phyloP scores from a whole-genome alignment of 2,888 invertebrate genomes.

The Hydroisotoma schaefferi region DNA sequence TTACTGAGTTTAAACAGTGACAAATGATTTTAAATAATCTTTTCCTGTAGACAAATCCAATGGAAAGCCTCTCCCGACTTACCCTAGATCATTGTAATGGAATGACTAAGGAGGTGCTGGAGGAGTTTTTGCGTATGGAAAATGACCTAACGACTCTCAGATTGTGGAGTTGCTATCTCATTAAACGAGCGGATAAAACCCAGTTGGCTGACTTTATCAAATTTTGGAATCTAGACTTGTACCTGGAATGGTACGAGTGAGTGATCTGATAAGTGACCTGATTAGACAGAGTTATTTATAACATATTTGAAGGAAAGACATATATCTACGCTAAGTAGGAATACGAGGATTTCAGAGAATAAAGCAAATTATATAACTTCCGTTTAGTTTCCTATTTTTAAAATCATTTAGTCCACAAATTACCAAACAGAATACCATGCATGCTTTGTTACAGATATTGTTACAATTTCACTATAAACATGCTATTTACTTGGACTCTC shows the following conservation, averaged over 20 bases:
- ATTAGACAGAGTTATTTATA: too few relatives aligned
- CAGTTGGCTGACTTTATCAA: slow-evolving; percentile 45
- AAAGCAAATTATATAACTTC: too few relatives aligned
- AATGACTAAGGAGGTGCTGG: slow-evolving; percentile 45
- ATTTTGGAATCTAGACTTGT: slow-evolving; percentile 50
- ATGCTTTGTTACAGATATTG: too few relatives aligned
- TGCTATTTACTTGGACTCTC: too few relatives aligned
- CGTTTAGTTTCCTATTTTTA: too few relatives aligned
- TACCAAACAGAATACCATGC: too few relatives aligned
- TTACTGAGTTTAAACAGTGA: too few relatives aligned
- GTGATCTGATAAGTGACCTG: not conserved
- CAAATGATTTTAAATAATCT: not conserved
- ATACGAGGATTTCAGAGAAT: too few relatives aligned
- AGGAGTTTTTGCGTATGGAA: slow-evolving; percentile 48
- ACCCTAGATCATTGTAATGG: slow-evolving; percentile 50
- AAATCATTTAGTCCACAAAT: too few relatives aligned
- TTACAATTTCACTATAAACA: too few relatives aligned
- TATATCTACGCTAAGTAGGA: too few relatives aligned
- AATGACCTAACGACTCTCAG: slow-evolving; percentile 50
- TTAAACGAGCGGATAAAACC: slow-evolving; percentile 45
- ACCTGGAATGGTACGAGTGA: slow-evolving; percentile 50
- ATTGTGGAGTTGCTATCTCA: slow-evolving; percentile 50
- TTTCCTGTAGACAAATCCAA: slow-evolving; percentile 50
- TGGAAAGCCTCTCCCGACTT: slow-evolving; percentile 49
- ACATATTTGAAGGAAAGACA: too few relatives aligned